Conservation (phyloP, 2,113 vertebrate species). For the Scopus umbretta region DNA sequence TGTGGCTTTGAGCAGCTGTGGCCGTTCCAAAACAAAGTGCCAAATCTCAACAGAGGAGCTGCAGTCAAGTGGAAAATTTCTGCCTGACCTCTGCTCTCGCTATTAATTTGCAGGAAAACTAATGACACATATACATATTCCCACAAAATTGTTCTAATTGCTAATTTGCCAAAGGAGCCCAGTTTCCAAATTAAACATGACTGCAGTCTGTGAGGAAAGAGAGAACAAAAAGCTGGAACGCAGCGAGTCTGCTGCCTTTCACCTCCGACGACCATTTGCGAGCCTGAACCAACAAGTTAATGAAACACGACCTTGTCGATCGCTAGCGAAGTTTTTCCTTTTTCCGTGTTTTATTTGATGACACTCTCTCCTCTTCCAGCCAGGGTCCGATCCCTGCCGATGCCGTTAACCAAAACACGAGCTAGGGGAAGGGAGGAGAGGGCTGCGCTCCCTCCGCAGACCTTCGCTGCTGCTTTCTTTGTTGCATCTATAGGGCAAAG, state of each 20-base stretch:
- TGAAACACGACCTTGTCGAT: constrained; percentile 79
- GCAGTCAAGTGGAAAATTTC: constrained; percentile 93
- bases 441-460: background rate
- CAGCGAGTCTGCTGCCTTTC: constrained; percentile 53
- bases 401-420: background rate
- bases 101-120: constrained; percentile 98
- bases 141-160: constrained; percentile 99
- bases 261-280: constrained; percentile 66
- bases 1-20: constrained; percentile 82
- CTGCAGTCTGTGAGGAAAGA: constrained; percentile 77
- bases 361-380: constrained; percentile 49
- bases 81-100: constrained; percentile 87
- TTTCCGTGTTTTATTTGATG: constrained; percentile 65
- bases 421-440: background rate
- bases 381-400: background rate
- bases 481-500: background rate
- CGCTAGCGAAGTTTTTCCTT: constrained; percentile 65
- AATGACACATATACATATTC: constrained; percentile 99
- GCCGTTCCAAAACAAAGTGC: constrained; percentile 81
- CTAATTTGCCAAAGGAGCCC: constrained; percentile 95
- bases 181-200: constrained; percentile 94
- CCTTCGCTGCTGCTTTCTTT: constrained; percentile 6
- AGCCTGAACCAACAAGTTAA: constrained; percentile 80
- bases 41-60: constrained; percentile 82
- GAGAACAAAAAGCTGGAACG: constrained; percentile 67